These are phyloP conservation scores for Graphium colonna DNA, from an alignment of 2,888 invertebrate species.

Conservation along the genomic window DNA sequence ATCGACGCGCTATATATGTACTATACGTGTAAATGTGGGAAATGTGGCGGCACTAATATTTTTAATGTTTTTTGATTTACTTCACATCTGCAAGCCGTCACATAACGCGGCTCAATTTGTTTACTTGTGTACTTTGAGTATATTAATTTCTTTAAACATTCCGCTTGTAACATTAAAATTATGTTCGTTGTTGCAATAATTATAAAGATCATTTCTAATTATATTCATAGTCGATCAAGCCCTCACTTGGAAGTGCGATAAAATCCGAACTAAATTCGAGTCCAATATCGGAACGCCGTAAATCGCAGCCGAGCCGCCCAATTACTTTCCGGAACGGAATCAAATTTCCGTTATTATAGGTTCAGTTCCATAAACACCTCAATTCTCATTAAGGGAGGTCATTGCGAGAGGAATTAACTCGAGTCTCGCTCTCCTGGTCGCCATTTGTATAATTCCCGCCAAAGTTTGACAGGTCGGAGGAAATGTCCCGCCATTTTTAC, in stretches of 20 bases:
- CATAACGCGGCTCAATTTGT: no score
- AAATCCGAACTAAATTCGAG: conserved; percentile 13
- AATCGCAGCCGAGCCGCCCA: conserved; percentile 39
- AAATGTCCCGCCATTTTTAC: conserved; percentile 76
- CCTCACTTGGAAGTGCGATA: background rate
- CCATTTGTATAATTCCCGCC: conserved; percentile 60
- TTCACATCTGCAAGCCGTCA: no score
- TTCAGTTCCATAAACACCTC: conserved; percentile 69
- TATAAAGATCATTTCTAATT: no score
- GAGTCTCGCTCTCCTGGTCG: conserved; percentile 42
- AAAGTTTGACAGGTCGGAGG: conserved; percentile 72
- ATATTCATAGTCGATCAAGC: background rate
- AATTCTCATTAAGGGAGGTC: conserved; percentile 67
- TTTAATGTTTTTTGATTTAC: no score
- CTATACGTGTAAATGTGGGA: no score
- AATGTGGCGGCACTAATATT: no score
- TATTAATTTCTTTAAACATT: no score
- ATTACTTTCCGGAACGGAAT: conserved; percentile 56
- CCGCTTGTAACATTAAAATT: no score
- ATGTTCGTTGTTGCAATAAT: no score
- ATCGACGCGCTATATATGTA: no score
- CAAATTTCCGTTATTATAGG: conserved; percentile 56
- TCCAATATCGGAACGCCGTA: conserved; percentile 34
- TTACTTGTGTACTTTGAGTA: no score
- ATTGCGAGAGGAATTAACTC: conserved; percentile 69